phyloP scores from a whole-genome alignment of 2,113 vertebrate species.

The Thalassoma bifasciatum region DNA sequence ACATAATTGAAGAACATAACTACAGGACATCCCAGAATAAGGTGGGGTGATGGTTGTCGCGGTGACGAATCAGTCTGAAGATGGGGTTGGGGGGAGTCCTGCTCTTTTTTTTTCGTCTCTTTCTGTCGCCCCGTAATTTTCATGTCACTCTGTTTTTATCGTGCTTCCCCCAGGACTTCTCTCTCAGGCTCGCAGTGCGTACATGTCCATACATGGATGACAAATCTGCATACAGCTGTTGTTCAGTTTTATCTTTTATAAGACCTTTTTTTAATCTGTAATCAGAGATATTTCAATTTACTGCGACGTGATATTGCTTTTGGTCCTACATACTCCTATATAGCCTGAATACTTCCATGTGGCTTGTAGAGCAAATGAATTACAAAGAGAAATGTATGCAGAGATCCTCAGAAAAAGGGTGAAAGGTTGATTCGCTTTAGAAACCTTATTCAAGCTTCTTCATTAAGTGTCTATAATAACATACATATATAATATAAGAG shows the following conservation, averaged over 20 bases:
- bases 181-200: conserved; percentile 3
- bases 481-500: background rate
- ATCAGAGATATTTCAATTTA: too few relatives aligned
- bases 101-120: conserved; percentile 30
- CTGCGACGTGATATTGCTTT: background rate
- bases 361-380: background rate
- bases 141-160: conserved; percentile 43
- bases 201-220: background rate
- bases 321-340: background rate
- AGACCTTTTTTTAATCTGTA: background rate
- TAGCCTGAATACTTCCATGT: background rate
- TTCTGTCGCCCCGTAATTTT: conserved; percentile 52
- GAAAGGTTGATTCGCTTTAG: background rate
- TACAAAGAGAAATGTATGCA: background rate
- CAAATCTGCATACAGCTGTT: background rate
- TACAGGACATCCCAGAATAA: conserved; percentile 84
- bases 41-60: conserved; percentile 73
- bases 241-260: background rate
- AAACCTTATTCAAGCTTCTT: background rate
- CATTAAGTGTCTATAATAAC: too few relatives aligned
- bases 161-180: conserved; percentile 19
- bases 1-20: conserved; percentile 87
- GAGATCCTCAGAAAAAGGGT: background rate
- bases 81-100: conserved; percentile 44
- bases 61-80: conserved; percentile 78